phyloP scores from a whole-genome alignment of 2,797 vertebrate genomes.

The Cynopterus sphinx region DNA sequence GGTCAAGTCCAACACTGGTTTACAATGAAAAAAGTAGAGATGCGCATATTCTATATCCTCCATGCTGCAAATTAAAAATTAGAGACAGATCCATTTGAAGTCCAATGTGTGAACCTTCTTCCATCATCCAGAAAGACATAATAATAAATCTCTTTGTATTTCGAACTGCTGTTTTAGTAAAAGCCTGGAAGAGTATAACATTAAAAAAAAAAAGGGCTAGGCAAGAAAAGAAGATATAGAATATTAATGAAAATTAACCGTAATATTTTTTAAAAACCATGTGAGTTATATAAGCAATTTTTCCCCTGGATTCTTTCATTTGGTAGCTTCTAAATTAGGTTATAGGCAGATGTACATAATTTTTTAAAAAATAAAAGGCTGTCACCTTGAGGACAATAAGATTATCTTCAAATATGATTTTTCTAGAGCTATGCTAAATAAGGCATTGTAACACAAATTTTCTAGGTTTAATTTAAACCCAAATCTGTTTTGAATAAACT shows the following conservation, averaged over 20 bases:
- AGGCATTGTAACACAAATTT: constrained; percentile 66
- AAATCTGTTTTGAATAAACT: constrained; percentile 69
- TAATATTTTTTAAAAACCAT: not conserved
- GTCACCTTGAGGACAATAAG: constrained; percentile 44
- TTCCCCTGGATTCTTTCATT: constrained; percentile 14
- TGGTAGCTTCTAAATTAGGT: not conserved
- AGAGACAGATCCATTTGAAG: constrained; percentile 36
- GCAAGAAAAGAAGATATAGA: not conserved
- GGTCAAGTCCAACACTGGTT: constrained; percentile 54
- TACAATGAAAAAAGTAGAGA: constrained; percentile 94
- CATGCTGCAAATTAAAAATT: constrained; percentile 81
- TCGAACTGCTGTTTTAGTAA: constrained; percentile 35
- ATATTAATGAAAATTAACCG: not conserved
- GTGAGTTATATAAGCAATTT: not conserved
- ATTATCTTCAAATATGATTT: constrained; percentile 50
- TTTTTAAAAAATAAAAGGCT: constrained; percentile 44
- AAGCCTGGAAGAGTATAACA: not conserved
- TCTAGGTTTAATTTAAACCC: constrained; percentile 71
- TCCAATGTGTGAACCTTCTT: not conserved
- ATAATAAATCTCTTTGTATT: constrained; percentile 8
- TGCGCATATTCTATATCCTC: constrained; percentile 81
- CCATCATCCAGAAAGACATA: not conserved
- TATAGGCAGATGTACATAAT: not conserved
- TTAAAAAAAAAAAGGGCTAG: constrained; percentile 35
- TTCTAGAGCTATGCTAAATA: constrained; percentile 61